phyloP scores from a whole-genome alignment of 1,140 invertebrate genomes.

The Papilio polytes region DNA sequence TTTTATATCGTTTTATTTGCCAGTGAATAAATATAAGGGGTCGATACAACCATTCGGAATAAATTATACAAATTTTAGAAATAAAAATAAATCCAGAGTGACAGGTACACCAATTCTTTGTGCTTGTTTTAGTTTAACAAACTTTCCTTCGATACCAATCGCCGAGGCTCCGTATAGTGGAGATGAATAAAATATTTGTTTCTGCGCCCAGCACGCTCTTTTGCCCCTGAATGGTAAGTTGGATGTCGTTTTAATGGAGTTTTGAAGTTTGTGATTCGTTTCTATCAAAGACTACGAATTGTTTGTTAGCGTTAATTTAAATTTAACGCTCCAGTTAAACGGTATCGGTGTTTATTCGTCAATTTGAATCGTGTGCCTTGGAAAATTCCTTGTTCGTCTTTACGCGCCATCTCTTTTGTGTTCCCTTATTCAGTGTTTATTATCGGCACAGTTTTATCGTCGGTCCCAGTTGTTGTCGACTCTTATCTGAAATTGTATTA shows the following conservation, averaged over 20 bases:
- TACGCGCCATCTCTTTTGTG: constrained; percentile 49
- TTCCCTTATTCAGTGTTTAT: constrained; percentile 45
- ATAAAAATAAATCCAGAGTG: constrained; percentile 78
- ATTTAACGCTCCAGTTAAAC: constrained; percentile 69
- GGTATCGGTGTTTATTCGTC: constrained; percentile 68
- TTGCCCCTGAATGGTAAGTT: constrained; percentile 68
- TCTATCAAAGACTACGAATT: constrained; percentile 70
- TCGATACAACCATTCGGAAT: constrained; percentile 59
- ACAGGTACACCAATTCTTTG: constrained; percentile 80
- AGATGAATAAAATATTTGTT: constrained; percentile 79
- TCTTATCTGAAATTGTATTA: constrained; percentile 42
- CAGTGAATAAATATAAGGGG: constrained; percentile 6
- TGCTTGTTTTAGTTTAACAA: constrained; percentile 77
- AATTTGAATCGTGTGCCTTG: constrained; percentile 54
- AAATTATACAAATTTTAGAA: constrained; percentile 83
- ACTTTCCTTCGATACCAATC: constrained; percentile 76
- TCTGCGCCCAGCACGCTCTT: constrained; percentile 61
- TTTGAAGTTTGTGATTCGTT: constrained; percentile 73
- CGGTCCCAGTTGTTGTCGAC: constrained; percentile 35
- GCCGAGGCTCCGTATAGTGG: constrained; percentile 64
- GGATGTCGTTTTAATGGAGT: constrained; percentile 74
- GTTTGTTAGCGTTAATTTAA: constrained; percentile 77
- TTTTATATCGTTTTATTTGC: constrained; percentile 9
- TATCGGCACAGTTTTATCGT: constrained; percentile 39
- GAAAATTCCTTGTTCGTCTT: constrained; percentile 45